phyloP scores from a whole-genome alignment of 2,888 invertebrate genomes.

The Pterostichus madidus region DNA sequence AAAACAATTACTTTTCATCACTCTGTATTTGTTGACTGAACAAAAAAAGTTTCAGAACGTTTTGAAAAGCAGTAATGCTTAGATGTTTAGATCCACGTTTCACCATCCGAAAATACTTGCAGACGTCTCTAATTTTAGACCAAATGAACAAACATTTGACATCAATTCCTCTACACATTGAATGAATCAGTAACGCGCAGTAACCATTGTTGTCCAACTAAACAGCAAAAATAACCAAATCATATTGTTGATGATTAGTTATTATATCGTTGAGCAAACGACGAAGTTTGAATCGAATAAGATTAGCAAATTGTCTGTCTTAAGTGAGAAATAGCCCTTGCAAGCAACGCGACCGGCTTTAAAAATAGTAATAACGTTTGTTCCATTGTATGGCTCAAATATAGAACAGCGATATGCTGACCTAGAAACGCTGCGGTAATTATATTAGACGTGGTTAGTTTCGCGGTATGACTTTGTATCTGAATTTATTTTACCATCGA shows the following conservation, averaged over 20 bases:
- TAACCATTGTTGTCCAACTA: conserved; percentile 22
- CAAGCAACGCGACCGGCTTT: conserved; percentile 33
- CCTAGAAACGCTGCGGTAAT: conserved; percentile 48
- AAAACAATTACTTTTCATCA: too few species aligned
- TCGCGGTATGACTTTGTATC: conserved; percentile 6
- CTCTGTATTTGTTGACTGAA: too few species aligned
- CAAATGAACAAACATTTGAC: conserved; percentile 36
- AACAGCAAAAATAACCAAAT: conserved; percentile 8
- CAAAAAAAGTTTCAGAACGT: background rate
- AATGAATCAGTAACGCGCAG: conserved; percentile 5
- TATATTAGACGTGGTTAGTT: conserved; percentile 12
- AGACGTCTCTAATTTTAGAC: conserved; percentile 35
- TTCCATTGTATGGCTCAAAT: conserved; percentile 41
- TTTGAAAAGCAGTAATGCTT: background rate
- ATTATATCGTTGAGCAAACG: conserved; percentile 37
- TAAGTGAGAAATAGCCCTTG: conserved; percentile 53
- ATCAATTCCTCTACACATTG: background rate
- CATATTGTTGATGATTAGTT: conserved; percentile 24
- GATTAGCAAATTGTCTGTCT: conserved; percentile 41
- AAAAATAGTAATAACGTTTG: conserved; percentile 53
- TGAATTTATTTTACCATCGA: conserved; percentile 17
- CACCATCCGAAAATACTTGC: conserved; percentile 23
- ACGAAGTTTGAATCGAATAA: conserved; percentile 49
- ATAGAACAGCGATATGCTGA: conserved; percentile 47
- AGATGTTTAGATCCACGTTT: conserved; percentile 33